Evolutionary conservation across 2,797 vertebrate genomes (phyloP).

Genomic region (Bryconaethiops microstoma): DNA sequence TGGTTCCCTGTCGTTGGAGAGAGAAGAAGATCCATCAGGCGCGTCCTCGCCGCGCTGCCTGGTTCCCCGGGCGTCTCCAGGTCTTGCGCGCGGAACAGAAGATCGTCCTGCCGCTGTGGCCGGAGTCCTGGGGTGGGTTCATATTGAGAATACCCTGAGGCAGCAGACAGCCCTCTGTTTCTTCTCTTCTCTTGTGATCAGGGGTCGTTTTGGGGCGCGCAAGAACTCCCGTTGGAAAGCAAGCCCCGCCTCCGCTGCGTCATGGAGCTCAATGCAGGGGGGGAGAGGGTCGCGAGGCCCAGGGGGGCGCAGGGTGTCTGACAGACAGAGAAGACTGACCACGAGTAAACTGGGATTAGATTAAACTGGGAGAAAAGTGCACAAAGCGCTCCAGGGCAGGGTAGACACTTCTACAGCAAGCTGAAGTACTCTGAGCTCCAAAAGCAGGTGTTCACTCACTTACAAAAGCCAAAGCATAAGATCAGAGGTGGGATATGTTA

Average conservation of each 20-base stretch:
- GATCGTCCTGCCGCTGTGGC: background rate
- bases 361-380: background rate
- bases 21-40: conserved; percentile 2
- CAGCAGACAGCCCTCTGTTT: background rate
- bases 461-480: too few species aligned
- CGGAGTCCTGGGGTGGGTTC: background rate
- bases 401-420: too few species aligned
- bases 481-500: too few species aligned
- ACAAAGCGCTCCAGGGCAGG: background rate
- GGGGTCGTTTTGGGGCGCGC: conserved; percentile 11
- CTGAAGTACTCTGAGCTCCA: background rate
- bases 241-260: conserved; percentile 36
- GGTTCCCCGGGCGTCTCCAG: background rate
- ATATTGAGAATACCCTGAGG: background rate
- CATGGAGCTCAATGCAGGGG: too few species aligned
- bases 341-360: background rate
- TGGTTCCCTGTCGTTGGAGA: background rate
- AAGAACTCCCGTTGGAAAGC: background rate
- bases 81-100: background rate
- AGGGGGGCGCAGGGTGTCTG: background rate
- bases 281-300: background rate
- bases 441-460: background rate
- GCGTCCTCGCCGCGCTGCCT: background rate
- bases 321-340: background rate
- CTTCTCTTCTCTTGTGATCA: background rate